Percentiles rank a stretch among this genome's conserved stretches.
Conservation (phyloP, 2,888 invertebrate species). For the Mechanitis mazaeus region DNA sequence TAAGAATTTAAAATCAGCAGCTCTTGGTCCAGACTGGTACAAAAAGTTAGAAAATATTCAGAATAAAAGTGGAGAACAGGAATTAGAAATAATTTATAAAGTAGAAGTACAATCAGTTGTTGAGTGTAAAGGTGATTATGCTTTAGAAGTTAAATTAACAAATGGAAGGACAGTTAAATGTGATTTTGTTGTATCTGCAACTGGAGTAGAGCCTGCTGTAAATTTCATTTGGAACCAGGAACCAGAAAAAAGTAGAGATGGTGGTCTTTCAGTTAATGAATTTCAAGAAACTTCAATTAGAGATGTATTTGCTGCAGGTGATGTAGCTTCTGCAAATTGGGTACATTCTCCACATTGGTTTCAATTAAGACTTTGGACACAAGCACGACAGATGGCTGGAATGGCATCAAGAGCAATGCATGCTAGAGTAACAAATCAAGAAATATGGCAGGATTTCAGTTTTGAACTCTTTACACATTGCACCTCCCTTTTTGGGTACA, state of each 20-base stretch:
- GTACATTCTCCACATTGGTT: conserved; percentile 87
- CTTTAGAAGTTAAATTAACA: conserved; percentile 83
- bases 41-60: conserved; percentile 77
- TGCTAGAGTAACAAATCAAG: conserved; percentile 76
- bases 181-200: conserved; percentile 96
- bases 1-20: conserved; percentile 83
- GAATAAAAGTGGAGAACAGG: conserved; percentile 67
- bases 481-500: conserved; percentile 94
- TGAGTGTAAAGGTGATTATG: conserved; percentile 73
- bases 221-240: conserved; percentile 74
- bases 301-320: conserved; percentile 96
- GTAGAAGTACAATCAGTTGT: conserved; percentile 71
- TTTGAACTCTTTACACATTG: conserved; percentile 99
- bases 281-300: conserved; percentile 87
- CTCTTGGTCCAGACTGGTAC: conserved; percentile 98
- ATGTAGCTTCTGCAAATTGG: conserved; percentile 93
- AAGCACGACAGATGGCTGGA: conserved; percentile 97
- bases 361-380: conserved; percentile 98
- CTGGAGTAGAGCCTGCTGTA: conserved; percentile 88
- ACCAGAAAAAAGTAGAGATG: conserved; percentile 79
- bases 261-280: conserved; percentile 91
- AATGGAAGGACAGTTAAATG: conserved; percentile 84
- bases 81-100: conserved; percentile 79
- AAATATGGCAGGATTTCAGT: conserved; percentile 91
- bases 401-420: conserved; percentile 95